phyloP scores from a whole-genome alignment of 2,113 vertebrate species.

The Bos javanicus region DNA sequence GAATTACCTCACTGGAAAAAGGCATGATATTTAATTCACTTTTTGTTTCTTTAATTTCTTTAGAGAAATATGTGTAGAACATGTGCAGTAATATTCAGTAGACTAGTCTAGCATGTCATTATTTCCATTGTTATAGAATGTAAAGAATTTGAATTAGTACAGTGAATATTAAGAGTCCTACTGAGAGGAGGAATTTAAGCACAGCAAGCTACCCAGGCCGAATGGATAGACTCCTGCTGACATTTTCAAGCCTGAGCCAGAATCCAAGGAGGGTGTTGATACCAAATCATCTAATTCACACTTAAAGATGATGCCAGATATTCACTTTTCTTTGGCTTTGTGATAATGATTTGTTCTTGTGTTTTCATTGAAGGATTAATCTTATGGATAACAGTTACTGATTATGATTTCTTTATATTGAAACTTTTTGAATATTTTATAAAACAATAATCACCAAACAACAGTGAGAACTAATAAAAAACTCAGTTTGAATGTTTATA shows the following conservation, averaged over 20 bases:
- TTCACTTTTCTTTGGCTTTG: background rate
- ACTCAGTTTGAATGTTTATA: background rate
- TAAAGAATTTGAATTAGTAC: constrained; percentile 28
- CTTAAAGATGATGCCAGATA: background rate
- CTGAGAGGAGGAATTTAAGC: constrained; percentile 38
- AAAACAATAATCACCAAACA: background rate
- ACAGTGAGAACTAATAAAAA: background rate
- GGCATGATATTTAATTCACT: background rate
- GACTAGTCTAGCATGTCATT: background rate
- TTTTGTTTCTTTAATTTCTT: background rate
- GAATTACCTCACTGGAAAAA: background rate
- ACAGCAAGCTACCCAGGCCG: background rate
- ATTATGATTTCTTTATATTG: background rate
- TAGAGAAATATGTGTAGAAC: background rate
- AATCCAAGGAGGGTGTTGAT: background rate
- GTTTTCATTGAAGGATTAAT: background rate
- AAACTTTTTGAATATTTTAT: background rate
- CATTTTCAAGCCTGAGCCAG: constrained; percentile 29
- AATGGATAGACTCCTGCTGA: constrained; percentile 1
- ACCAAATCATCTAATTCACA: constrained; percentile 23
- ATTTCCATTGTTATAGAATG: constrained; percentile 27
- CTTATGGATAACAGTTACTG: background rate
- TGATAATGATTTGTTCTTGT: background rate
- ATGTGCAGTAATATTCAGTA: background rate
- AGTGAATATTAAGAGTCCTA: background rate